Evolutionary conservation across 2,797 vertebrate genomes (phyloP), one percentile per base, ranked within the genome.

Genomic region (Amphiprion clarkii): DNA sequence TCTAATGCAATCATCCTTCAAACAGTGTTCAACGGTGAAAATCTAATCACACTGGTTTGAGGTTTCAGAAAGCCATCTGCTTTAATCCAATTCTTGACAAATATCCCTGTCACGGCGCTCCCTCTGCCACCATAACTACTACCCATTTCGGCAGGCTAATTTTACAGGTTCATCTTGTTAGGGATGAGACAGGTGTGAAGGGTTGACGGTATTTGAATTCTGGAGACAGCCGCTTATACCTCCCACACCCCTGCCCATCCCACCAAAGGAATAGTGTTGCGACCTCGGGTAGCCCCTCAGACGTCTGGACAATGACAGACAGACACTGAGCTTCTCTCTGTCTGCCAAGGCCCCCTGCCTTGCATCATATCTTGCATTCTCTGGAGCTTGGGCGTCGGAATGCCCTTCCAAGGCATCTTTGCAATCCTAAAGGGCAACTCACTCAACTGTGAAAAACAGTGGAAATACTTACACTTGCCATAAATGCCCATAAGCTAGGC

Each of bases 351-450:
- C 67, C 69, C 42, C 68, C 52, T 49, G 79, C 60, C 73, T 81
- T 67, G 39, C 67, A 3, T 71, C 75, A 73, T 56, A 44, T 86
- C 78, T 80, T 27, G 59, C 80, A 83, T 91, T 89, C 85, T 89
- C 84, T 4, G 54, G 65, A 81, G 86, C 84, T 55, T 23, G 79
- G 89, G 87, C 14, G 79, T 85, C 51, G 36, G 86, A 87, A 87
- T 83, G 87, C 67, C 75, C 82, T 78, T 64, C 60, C 5, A 19
- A 71, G 74, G 62, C 82, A 85, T 90, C 89, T 81, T 76, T 60
- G 80, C 79, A 78, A 78, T 91, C 85, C 82, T 84, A 95, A 94
- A 95, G 93, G 93, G 92, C 90, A 88, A 90, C 64, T 88, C 73
- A 21, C 82, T 92, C 84, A 89, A 81, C 89, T 69, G 76, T 93